Percentiles rank a stretch among this genome's conserved stretches.
Conservation (phyloP, 2,113 vertebrate species). For the Notarius quadriscutis region DNA sequence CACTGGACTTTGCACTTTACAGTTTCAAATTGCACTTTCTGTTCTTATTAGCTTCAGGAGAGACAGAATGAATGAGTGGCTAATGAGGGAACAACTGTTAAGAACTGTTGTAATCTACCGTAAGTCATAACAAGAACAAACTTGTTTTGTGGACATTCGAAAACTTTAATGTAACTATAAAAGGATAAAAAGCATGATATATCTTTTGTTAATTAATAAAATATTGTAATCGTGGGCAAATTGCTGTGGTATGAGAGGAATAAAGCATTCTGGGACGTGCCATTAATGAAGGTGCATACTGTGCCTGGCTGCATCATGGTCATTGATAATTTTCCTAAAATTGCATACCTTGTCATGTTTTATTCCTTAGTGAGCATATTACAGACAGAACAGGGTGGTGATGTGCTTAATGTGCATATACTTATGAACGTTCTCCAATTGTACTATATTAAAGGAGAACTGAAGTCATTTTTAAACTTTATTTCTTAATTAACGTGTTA, state of each 20-base stretch:
- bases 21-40: too few relatives aligned
- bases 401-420: not conserved
- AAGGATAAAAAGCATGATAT: not conserved
- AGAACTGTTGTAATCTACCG: not conserved
- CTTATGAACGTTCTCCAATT: not conserved
- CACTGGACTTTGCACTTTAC: too few relatives aligned
- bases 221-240: not conserved
- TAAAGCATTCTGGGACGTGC: not conserved
- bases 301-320: not conserved
- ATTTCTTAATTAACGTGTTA: too few relatives aligned
- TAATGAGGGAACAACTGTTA: not conserved
- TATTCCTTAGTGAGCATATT: not conserved
- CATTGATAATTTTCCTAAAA: not conserved
- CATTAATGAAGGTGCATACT: not conserved
- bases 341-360: not conserved
- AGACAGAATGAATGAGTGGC: not conserved
- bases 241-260: not conserved
- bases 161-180: not conserved
- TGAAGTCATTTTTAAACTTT: too few relatives aligned
- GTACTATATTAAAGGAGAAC: not conserved
- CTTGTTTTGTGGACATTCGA: not conserved
- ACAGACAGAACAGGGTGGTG: not conserved
- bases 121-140: not conserved
- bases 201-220: not conserved
- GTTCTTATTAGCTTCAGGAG: not conserved